Base-by-base conservation (phyloP, 2,888 invertebrate genomes). In the Parelbella ahira region DNA sequence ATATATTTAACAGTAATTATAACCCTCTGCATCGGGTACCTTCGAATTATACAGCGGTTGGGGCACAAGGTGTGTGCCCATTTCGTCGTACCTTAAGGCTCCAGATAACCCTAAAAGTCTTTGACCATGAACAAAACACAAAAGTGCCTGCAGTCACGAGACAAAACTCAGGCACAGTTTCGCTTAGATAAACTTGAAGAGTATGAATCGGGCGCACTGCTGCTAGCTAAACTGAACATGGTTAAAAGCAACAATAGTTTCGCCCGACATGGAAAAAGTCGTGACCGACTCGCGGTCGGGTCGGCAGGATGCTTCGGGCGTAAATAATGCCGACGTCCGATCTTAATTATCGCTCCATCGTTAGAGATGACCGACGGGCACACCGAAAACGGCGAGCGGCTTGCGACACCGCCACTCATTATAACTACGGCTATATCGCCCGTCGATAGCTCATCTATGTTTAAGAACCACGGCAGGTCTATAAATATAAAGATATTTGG, bases 281-380 rank as follows among this genome's bases (percentile, higher is more conserved):
- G 84, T 86, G 84, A 86, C 80, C 72, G 68, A 67, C 64, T 76
- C 68, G 60, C 63, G 68, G 64, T 56, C 66, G 63, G 80, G 80
- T 78, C 83, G 72, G 59, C 73, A 67, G 72, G 75, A 76, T 68
- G 82, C 84, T 80, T 68, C 77, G 68, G 84, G 84, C 84, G 82
- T 81, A 83, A 84, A 82, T 86, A 84, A 81, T 82, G 72, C 78
- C 69, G 73, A 71, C 71, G 80, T 74, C 82, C 72, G 70, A 83
- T 82, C 83, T 84, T 86, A 86, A 86, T 84, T 86, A 86, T 84
- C 84, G 77, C 69, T 70, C 78, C 74, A 86, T 86, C 84, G 81
- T 82, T 82, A 82, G 82, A 81, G 77, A 82, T 81, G 79, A 82
- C 79, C 81, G 78, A 77, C 54, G 51, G 51, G 51, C 63, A 64